phyloP scores from a whole-genome alignment of 1,140 invertebrate species.

The Agrypnia vestita region DNA sequence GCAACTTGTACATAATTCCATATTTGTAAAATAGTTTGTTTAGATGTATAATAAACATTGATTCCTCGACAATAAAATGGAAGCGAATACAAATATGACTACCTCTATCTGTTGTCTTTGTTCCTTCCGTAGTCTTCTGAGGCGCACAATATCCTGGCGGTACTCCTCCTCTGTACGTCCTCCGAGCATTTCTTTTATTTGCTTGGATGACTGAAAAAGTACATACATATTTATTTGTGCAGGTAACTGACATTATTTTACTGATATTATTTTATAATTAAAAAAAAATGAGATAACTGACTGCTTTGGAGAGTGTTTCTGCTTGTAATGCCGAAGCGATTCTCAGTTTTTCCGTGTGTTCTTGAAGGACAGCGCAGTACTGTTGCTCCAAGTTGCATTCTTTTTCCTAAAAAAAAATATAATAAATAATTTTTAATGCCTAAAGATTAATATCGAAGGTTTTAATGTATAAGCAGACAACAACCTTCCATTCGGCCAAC shows the following conservation, averaged over 20 bases:
- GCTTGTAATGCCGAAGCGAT: conserved; percentile 46
- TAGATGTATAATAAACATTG: too few relatives aligned
- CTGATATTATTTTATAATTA: too few relatives aligned
- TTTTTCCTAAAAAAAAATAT: conserved; percentile 46
- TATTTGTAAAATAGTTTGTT: too few relatives aligned
- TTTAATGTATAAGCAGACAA: too few relatives aligned
- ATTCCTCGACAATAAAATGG: too few relatives aligned
- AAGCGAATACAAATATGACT: background rate
- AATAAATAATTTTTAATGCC: too few relatives aligned
- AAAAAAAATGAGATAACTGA: conserved; percentile 15
- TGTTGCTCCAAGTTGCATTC: conserved; percentile 48
- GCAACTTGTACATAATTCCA: too few relatives aligned
- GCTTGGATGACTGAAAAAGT: conserved; percentile 24
- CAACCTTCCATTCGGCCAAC: conserved; percentile 52
- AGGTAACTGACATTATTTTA: too few relatives aligned
- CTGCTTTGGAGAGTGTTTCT: conserved; percentile 16
- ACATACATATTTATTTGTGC: too few relatives aligned
- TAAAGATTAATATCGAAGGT: too few relatives aligned
- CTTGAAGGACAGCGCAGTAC: conserved; percentile 53
- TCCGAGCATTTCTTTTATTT: conserved; percentile 28
- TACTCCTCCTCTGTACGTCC: conserved; percentile 48
- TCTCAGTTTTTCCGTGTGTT: conserved; percentile 52
- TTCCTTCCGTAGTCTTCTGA: conserved; percentile 50
- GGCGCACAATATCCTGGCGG: conserved; percentile 45
- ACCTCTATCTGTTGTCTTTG: conserved; percentile 57